phyloP scores from a whole-genome alignment of 1,140 invertebrate genomes.

The Condylostylus longicornis region DNA sequence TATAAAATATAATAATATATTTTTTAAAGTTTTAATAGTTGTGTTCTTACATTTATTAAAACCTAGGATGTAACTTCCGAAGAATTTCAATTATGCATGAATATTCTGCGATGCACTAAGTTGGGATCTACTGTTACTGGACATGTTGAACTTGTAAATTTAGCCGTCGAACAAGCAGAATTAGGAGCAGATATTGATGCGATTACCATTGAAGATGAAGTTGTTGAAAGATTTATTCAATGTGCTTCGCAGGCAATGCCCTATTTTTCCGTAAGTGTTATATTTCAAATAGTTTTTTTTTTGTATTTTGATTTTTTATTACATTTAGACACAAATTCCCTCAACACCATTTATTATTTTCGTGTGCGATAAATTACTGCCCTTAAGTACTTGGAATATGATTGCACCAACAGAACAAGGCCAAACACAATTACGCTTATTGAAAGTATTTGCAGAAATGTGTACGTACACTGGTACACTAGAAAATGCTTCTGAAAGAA shows the following conservation, averaged over 20 bases:
- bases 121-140: conserved; percentile 65
- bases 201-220: conserved; percentile 58
- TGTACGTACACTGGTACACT: conserved; percentile 56
- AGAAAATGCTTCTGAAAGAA: conserved; percentile 56
- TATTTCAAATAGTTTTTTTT: conserved; percentile 2
- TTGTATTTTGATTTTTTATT: conserved; percentile 16
- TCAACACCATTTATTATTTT: conserved; percentile 75
- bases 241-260: conserved; percentile 72
- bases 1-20: no score
- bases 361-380: conserved; percentile 72
- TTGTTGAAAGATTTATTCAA: conserved; percentile 62
- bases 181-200: conserved; percentile 60
- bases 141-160: conserved; percentile 71
- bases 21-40: conserved; percentile 1
- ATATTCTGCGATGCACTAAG: conserved; percentile 62
- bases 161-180: conserved; percentile 70
- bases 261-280: conserved; percentile 67
- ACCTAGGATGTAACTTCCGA: conserved; percentile 81
- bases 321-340: conserved; percentile 65
- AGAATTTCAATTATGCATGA: conserved; percentile 83
- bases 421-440: conserved; percentile 61
- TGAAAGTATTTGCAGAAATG: conserved; percentile 80
- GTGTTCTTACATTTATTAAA: conserved; percentile 15
- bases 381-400: conserved; percentile 40
- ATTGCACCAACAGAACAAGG: conserved; percentile 44